Percentiles rank a stretch among this genome's conserved stretches.
Evolutionary conservation across 2,797 vertebrate species (phyloP).

Genomic region (Aplochiton taeniatus): DNA sequence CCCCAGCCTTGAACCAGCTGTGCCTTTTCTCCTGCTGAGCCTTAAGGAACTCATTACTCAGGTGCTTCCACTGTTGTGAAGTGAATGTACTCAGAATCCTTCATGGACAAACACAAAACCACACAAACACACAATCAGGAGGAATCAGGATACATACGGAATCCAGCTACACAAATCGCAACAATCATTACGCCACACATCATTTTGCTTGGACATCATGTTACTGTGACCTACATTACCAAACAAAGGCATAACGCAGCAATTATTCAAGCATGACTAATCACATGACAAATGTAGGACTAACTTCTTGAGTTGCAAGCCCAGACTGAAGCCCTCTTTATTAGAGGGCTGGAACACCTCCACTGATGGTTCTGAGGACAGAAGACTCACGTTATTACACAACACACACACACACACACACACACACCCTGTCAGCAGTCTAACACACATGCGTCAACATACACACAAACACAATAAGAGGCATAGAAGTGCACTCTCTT

Average conservation of each 20-base stretch:
- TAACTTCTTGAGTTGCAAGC: slow-evolving; percentile 98
- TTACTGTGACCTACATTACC: background rate
- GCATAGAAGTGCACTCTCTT: slow-evolving; percentile 7
- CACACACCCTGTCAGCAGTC: slow-evolving; percentile 6
- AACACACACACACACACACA: slow-evolving; percentile 1
- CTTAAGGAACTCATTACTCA: slow-evolving; percentile 98
- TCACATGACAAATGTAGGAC: slow-evolving; percentile 36
- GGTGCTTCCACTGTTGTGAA: slow-evolving; percentile 98
- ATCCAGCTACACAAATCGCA: background rate
- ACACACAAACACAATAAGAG: slow-evolving; percentile 9
- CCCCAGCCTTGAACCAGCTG: slow-evolving; percentile 97
- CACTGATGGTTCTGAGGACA: slow-evolving; percentile 89
- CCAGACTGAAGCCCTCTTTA: slow-evolving; percentile 95
- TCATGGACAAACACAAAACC: slow-evolving; percentile 9
- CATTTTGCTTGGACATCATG: too few species aligned
- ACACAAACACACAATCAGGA: slow-evolving; percentile 1
- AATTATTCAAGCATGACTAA: too few species aligned
- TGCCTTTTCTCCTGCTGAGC: slow-evolving; percentile 98
- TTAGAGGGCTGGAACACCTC: slow-evolving; percentile 98
- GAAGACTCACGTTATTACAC: slow-evolving; percentile 38
- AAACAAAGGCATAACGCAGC: background rate
- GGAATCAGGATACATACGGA: background rate
- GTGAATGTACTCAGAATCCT: slow-evolving; percentile 98
- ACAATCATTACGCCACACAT: background rate
- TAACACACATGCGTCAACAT: background rate